phyloP scores from a whole-genome alignment of 2,888 invertebrate species.

The Trachelus tabidus region DNA sequence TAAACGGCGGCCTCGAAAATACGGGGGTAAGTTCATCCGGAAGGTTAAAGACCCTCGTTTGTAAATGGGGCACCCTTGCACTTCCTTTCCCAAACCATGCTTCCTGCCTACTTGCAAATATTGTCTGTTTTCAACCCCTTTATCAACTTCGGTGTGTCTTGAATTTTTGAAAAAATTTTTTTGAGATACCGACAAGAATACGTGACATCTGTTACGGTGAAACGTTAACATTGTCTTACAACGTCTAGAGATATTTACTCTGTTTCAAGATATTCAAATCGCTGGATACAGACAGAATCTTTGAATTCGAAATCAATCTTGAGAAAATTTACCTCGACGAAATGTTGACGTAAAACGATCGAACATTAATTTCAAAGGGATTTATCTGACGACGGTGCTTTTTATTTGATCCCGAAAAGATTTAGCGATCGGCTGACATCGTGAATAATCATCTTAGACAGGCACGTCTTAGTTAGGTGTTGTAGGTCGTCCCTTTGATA shows the following conservation, averaged over 20 bases:
- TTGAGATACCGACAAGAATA: not conserved
- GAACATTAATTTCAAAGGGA: not conserved
- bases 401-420: not conserved
- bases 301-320: not conserved
- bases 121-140: not conserved
- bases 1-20: conserved; percentile 16
- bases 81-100: not conserved
- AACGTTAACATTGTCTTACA: not conserved
- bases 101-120: not conserved
- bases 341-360: not conserved
- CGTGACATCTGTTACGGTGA: not conserved
- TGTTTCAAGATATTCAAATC: not conserved
- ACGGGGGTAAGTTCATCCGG: not conserved
- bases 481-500: not conserved
- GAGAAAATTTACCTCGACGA: not conserved
- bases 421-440: not conserved
- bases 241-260: not conserved
- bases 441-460: not conserved
- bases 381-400: not conserved
- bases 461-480: not conserved
- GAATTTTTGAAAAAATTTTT: not conserved
- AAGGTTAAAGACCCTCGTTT: conserved; percentile 7
- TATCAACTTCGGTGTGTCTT: not conserved
- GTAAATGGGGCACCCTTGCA: not conserved
- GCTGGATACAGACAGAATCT: not conserved